Percentiles rank a stretch among this genome's conserved stretches.
phyloP scores from a whole-genome alignment of 2,797 vertebrate species.

The Dallia pectoralis region DNA sequence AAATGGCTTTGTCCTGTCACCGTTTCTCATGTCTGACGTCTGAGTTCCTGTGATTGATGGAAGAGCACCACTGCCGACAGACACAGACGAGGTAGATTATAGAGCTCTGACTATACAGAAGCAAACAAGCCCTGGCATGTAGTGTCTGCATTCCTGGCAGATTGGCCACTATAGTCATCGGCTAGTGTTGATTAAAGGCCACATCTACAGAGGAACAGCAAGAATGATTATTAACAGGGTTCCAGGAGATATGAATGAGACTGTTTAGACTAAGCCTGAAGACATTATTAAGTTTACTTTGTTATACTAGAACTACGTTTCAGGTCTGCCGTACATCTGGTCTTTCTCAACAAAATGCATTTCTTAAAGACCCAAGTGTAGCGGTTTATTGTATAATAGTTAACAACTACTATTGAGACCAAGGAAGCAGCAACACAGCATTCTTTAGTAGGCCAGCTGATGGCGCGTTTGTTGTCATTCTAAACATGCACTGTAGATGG shows the following conservation, averaged over 20 bases:
- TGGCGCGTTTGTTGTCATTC: slow-evolving; percentile 4
- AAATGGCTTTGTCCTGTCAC: background rate
- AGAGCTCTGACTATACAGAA: background rate
- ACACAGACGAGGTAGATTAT: background rate
- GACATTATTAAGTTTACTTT: background rate
- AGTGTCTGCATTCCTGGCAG: slow-evolving; percentile 1
- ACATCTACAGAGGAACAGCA: slow-evolving; percentile 6
- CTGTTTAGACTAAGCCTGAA: background rate
- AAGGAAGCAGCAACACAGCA: slow-evolving; percentile 67
- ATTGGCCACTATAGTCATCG: slow-evolving; percentile 27
- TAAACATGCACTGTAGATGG: slow-evolving; percentile 14
- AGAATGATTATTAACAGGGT: slow-evolving; percentile 18
- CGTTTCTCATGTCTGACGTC: slow-evolving; percentile 5
- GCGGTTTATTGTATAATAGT: background rate
- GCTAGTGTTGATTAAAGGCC: slow-evolving; percentile 5
- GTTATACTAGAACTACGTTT: background rate
- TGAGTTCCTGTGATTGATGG: background rate
- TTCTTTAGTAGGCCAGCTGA: background rate
- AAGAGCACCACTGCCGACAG: background rate
- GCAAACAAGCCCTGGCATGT: background rate
- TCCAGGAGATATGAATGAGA: background rate
- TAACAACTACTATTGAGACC: slow-evolving; percentile 21
- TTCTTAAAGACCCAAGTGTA: background rate
- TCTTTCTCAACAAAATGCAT: background rate
- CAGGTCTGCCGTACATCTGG: background rate